A percentile compares a stretch with the other conserved stretches of the same genome.
Conservation (phyloP, 2,888 invertebrate species). For the Teleiodes luculella region DNA sequence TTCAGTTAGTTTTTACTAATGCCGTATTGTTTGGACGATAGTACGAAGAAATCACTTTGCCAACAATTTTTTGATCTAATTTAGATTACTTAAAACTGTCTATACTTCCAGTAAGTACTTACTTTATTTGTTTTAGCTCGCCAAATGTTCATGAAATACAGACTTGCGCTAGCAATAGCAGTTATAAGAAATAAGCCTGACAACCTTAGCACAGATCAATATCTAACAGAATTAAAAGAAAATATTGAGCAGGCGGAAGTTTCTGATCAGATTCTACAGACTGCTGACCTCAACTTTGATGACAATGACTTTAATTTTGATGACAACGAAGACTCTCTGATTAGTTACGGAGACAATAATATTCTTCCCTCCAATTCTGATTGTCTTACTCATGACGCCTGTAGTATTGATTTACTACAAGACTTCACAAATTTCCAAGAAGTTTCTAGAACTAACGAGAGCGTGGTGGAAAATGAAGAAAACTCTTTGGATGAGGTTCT, state of each 20-base stretch:
- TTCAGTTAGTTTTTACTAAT: too few relatives aligned
- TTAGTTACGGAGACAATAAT: conserved; percentile 15
- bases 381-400: too few relatives aligned
- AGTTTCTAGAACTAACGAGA: not conserved
- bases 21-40: too few relatives aligned
- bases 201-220: conserved; percentile 32
- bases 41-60: too few relatives aligned
- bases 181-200: conserved; percentile 48
- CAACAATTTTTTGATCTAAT: too few relatives aligned
- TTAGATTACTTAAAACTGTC: too few relatives aligned
- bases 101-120: too few relatives aligned
- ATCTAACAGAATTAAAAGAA: conserved; percentile 38
- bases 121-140: conserved; percentile 37
- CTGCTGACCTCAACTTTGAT: conserved; percentile 26
- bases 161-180: conserved; percentile 44
- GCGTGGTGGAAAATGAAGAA: too few relatives aligned
- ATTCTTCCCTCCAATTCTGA: too few relatives aligned
- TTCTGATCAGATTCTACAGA: conserved; percentile 38
- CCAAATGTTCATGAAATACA: conserved; percentile 46
- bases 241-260: conserved; percentile 28
- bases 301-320: conserved; percentile 21
- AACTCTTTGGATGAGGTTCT: conserved; percentile 6
- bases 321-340: conserved; percentile 17
- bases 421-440: not conserved
- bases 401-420: not conserved